Percentiles rank a stretch among this genome's conserved stretches.
Evolutionary conservation across 2,797 vertebrate species (phyloP).

Genomic region (Spheniscus humboldti): DNA sequence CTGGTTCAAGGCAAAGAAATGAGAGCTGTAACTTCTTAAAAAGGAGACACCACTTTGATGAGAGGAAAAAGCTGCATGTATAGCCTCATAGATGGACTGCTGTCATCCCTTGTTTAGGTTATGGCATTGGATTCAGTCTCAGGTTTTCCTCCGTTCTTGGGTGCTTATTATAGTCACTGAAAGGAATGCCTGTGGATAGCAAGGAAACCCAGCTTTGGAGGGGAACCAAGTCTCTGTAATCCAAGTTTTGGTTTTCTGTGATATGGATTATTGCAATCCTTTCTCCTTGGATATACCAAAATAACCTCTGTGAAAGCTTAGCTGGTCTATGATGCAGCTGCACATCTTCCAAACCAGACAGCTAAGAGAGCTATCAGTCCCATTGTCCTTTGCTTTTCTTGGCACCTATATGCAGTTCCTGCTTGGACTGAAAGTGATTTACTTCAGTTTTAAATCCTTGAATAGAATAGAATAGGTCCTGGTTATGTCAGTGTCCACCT

Average conservation of each 20-base stretch:
- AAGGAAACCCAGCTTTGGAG: background rate
- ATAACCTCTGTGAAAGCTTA: background rate
- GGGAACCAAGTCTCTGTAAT: background rate
- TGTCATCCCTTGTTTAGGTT: background rate
- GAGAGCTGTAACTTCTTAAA: background rate
- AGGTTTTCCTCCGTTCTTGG: background rate
- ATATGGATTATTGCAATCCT: background rate
- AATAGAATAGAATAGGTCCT: background rate
- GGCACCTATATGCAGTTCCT: background rate
- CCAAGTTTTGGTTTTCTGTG: background rate
- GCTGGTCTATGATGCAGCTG: background rate
- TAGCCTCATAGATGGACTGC: background rate
- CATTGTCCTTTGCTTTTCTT: background rate
- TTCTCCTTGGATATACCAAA: background rate
- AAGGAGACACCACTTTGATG: background rate
- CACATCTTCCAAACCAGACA: background rate
- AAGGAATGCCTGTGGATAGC: background rate
- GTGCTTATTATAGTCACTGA: background rate
- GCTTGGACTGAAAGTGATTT: background rate
- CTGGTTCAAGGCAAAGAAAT: background rate
- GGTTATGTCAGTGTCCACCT: background rate
- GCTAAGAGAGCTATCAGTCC: background rate
- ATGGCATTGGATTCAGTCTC: background rate
- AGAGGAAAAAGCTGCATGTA: background rate
- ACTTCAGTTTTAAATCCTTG: background rate